These are phyloP conservation scores for Diarsia brunnea DNA, from an alignment of 2,888 invertebrate species.

Conservation along the genomic window DNA sequence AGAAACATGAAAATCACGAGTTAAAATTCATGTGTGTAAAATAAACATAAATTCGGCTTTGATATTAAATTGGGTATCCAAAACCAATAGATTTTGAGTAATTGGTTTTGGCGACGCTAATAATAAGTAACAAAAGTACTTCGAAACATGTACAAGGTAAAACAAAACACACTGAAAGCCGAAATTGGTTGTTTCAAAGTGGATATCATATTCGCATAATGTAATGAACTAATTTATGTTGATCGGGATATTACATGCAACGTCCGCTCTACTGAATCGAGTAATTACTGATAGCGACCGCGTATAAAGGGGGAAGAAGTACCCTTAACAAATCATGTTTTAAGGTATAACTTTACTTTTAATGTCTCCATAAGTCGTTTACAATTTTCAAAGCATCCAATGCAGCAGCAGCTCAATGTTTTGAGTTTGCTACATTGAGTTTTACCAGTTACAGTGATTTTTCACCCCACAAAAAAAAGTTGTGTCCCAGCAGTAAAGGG, in stretches of 20 bases:
- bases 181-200: constrained; percentile 12
- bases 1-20: background rate
- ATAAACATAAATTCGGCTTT: background rate
- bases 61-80: constrained; percentile 10
- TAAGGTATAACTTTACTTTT: too few species aligned
- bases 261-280: constrained; percentile 32
- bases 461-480: too few species aligned
- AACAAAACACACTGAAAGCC: constrained; percentile 5
- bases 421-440: too few species aligned
- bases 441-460: too few species aligned
- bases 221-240: constrained; percentile 42
- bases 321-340: too few species aligned
- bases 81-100: background rate
- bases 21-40: background rate
- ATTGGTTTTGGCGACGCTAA: background rate
- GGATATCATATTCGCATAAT: constrained; percentile 35
- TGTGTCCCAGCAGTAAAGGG: too few species aligned
- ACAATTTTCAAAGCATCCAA: too few species aligned
- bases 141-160: background rate
- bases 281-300: constrained; percentile 40
- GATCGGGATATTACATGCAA: constrained; percentile 30
- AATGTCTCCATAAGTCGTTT: too few species aligned
- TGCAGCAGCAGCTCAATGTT: too few species aligned
- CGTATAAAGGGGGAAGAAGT: background rate
- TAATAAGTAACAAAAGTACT: background rate